phyloP scores from a whole-genome alignment of 2,888 invertebrate species.

The Linnaemya tessellans region DNA sequence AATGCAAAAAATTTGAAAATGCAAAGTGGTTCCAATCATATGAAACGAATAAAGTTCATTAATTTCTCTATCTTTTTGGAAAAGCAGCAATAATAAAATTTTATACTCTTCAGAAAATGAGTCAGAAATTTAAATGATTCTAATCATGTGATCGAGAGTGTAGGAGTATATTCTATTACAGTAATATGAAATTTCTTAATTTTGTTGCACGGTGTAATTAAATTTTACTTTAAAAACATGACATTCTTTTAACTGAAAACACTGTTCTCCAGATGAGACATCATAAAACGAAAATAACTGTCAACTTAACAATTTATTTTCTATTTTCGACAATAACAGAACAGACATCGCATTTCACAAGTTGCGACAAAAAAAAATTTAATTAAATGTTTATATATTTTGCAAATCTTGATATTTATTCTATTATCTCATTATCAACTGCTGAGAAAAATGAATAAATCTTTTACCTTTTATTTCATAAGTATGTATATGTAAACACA shows the following conservation, averaged over 20 bases:
- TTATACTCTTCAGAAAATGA: no score
- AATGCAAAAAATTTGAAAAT: no score
- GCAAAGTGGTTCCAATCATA: no score
- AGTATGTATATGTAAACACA: not conserved
- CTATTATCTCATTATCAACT: not conserved
- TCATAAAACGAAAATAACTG: not conserved
- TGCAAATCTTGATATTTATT: slow-evolving; percentile 2
- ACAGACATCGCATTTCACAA: slow-evolving; percentile 21
- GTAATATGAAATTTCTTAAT: no score
- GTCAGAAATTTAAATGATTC: no score
- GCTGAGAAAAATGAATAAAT: slow-evolving; percentile 2
- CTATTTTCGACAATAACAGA: not conserved
- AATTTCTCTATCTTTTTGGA: no score
- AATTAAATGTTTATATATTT: slow-evolving; percentile 2
- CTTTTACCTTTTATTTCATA: not conserved
- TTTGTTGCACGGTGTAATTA: not conserved
- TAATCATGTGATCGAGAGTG: no score
- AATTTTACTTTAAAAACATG: not conserved
- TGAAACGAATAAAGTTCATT: no score
- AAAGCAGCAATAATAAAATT: no score
- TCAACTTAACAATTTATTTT: not conserved
- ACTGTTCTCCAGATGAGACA: not conserved
- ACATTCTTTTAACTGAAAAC: not conserved
- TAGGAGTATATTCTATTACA: no score
- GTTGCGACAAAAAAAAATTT: not conserved